Base-by-base conservation (phyloP, 2,888 invertebrate genomes). In the Phragmatobia fuliginosa region DNA sequence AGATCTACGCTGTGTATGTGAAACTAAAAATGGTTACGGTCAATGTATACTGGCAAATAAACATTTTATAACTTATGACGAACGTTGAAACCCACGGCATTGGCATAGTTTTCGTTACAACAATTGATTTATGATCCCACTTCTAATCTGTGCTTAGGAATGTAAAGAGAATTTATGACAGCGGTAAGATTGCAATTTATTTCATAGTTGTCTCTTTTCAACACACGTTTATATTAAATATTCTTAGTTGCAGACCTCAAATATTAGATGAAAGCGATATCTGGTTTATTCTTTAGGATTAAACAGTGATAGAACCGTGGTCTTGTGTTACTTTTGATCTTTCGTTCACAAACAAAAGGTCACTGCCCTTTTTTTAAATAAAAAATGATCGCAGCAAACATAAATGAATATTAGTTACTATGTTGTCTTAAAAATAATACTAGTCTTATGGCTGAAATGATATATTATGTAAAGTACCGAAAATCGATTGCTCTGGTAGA, bases 1-100 rank as follows among this genome's bases (percentile, higher is more conserved):
- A 76, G 83, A 84, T 81, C 77, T 82, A 82, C 71, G 75, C 78
- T 71, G 81, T 81, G 72, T 75, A 75, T 68, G 71, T 80, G 82
- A 83, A 82, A 76, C 85, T 85, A 81, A 84, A 83, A 74, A 77
- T 82, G 82, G 80, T 80, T 78, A 69, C 36, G 79, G 76, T 80
- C 73, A 70, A 74, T 75, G 68, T 67, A 71, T 77, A 78, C 78
- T 83, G 79, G 76, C 72, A 72, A 80, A 77, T 76, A 82, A 70
- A 74, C 52, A 73, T 67, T 77, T 79, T 74, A 77, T 72, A 78
- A 66, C 71, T 71, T 80, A 71, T 71, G 72, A 76, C 71, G 64
- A 78, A 66, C 58, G 69, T 69, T 72, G 64, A 79, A 76, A 74
- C 74, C 67, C 67, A 75, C 73, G 66, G 72, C 67, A 71, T 71